Conservation (phyloP, 2,113 vertebrate species). For the Psettodes erumei region DNA sequence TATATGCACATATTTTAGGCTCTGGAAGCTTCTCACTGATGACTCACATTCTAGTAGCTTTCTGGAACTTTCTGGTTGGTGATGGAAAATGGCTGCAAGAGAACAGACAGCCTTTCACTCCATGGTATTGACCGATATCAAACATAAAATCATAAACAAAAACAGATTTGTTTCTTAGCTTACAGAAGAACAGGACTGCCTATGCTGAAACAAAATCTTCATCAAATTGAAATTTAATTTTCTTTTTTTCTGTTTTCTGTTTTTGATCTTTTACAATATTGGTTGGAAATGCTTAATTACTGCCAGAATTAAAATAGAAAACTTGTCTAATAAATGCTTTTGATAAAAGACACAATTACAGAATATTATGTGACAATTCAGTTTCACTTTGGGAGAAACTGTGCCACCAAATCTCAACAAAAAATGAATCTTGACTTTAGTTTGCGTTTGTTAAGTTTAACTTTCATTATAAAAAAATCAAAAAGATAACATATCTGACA, state of each 20-base stretch:
- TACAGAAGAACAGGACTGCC: background rate
- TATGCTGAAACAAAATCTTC: background rate
- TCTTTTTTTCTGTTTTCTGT: background rate
- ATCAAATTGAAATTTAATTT: background rate
- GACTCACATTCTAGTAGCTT: background rate
- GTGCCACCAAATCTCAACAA: background rate
- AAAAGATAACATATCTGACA: background rate
- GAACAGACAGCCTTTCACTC: background rate
- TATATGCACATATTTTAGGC: background rate
- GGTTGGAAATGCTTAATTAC: no score
- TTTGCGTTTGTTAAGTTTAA: background rate
- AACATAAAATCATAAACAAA: background rate
- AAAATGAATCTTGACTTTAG: background rate
- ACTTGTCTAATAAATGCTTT: background rate
- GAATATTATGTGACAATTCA: no score
- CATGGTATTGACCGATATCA: constrained; percentile 1
- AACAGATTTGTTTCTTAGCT: background rate
- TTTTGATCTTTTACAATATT: no score
- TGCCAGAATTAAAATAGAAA: background rate
- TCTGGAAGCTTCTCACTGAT: constrained; percentile 7
- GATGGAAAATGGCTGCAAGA: background rate
- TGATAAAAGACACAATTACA: no score
- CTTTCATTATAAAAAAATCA: background rate
- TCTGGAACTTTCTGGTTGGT: background rate
- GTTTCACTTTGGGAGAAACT: background rate